A percentile compares a stretch with the other conserved stretches of the same genome.
These are phyloP conservation scores for Standfussiana lucernea DNA, from an alignment of 2,888 invertebrate species.

Conservation along the genomic window DNA sequence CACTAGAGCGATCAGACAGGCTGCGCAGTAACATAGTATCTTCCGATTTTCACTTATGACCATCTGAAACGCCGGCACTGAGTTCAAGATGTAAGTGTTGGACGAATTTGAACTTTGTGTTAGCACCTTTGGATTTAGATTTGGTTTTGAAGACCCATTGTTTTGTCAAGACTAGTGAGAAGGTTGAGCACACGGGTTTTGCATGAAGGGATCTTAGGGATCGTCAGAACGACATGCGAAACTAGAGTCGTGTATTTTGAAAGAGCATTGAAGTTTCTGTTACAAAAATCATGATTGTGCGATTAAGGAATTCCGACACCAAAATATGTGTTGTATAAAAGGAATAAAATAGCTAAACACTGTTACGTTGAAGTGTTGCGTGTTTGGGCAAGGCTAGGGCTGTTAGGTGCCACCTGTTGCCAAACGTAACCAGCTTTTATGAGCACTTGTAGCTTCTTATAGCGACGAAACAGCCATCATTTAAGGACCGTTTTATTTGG, in stretches of 20 bases:
- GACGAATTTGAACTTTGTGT: slow-evolving; percentile 52
- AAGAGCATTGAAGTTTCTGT: neutral
- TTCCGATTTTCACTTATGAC: slow-evolving; percentile 82
- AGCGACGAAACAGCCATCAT: slow-evolving; percentile 25
- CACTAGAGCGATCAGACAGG: slow-evolving; percentile 75
- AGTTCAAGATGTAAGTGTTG: slow-evolving; percentile 42
- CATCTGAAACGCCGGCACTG: slow-evolving; percentile 81
- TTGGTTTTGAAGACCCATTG: slow-evolving; percentile 44
- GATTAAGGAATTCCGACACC: slow-evolving; percentile 3
- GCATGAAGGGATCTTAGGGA: neutral
- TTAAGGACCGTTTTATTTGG: slow-evolving; percentile 47
- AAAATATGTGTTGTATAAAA: slow-evolving; percentile 42
- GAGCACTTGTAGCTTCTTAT: slow-evolving; percentile 61
- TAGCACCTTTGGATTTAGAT: slow-evolving; percentile 18
- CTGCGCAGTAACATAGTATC: slow-evolving; percentile 79
- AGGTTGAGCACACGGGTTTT: no score
- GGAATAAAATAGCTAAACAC: slow-evolving; percentile 44
- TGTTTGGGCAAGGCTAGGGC: slow-evolving; percentile 54
- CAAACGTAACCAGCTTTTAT: slow-evolving; percentile 57
- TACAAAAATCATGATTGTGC: slow-evolving; percentile 5
- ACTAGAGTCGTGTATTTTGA: neutral
- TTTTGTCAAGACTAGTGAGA: neutral
- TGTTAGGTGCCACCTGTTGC: slow-evolving; percentile 65
- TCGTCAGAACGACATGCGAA: neutral
- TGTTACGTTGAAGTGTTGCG: slow-evolving; percentile 57